Percentiles rank a stretch among this genome's conserved stretches.
phyloP scores from a whole-genome alignment of 2,113 vertebrate genomes.

The Gallinago paraguaiae region DNA sequence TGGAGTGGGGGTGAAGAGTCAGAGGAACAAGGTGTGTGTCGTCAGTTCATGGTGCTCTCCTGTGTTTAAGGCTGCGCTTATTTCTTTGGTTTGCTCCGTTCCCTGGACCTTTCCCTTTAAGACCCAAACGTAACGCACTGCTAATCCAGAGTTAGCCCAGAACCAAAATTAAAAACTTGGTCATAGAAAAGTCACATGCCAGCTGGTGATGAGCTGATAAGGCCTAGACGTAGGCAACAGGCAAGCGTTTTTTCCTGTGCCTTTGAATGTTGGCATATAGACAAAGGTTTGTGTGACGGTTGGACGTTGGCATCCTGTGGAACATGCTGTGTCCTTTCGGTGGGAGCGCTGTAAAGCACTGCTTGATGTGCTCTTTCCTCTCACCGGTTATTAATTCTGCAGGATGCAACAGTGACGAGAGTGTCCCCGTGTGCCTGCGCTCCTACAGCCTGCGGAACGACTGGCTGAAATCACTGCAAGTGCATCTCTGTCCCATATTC shows the following conservation, averaged over 20 bases:
- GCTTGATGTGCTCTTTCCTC: neutral
- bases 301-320: neutral
- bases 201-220: neutral
- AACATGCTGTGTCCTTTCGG: neutral
- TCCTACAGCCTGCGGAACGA: neutral
- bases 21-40: rapidly evolving
- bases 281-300: neutral
- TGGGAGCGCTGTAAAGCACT: neutral
- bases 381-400: neutral
- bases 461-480: neutral
- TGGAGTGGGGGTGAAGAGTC: neutral
- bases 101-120: neutral
- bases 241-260: neutral
- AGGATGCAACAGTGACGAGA: neutral
- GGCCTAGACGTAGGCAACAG: neutral
- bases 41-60: neutral
- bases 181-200: neutral
- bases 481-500: neutral
- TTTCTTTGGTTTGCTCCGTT: neutral
- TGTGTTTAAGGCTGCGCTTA: neutral
- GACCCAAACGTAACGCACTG: rapidly evolving
- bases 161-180: neutral
- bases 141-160: neutral
- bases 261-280: neutral
- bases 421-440: neutral